A percentile compares a stretch with the other conserved stretches of the same genome.
These are phyloP conservation scores for Trichosurus vulpecula DNA, from an alignment of 2,797 vertebrate genomes.

Conservation along the genomic window DNA sequence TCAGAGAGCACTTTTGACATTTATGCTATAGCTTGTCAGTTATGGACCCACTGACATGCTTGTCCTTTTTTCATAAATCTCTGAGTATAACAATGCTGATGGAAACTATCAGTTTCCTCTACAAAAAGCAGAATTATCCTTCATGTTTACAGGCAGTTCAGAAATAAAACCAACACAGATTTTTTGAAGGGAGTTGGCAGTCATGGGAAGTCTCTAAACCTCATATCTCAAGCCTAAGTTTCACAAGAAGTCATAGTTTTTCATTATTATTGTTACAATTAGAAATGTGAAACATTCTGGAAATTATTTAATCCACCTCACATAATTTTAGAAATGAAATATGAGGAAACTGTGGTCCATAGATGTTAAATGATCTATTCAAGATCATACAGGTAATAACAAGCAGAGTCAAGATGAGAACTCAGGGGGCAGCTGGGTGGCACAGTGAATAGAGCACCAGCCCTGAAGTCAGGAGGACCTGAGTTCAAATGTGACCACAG, in stretches of 20 bases:
- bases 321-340: neutral
- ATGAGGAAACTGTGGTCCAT: neutral
- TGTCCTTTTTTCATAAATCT: neutral
- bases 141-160: neutral
- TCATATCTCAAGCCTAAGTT: neutral
- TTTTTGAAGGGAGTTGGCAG: neutral
- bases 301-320: neutral
- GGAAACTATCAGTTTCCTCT: neutral
- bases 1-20: neutral
- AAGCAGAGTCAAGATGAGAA: too few relatives aligned
- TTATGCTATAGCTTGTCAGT: neutral
- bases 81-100: conserved; percentile 6
- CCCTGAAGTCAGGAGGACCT: too few relatives aligned
- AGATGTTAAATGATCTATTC: neutral
- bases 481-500: too few relatives aligned
- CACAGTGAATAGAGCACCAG: too few relatives aligned
- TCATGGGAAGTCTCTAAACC: neutral
- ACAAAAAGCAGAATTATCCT: neutral
- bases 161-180: neutral
- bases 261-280: neutral
- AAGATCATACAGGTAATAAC: too few relatives aligned
- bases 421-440: too few relatives aligned
- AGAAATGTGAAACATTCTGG: neutral
- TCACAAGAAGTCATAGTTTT: neutral
- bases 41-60: neutral